These are phyloP conservation scores for Chrysoperla carnea DNA, from an alignment of 1,140 invertebrate genomes.

Conservation along the genomic window DNA sequence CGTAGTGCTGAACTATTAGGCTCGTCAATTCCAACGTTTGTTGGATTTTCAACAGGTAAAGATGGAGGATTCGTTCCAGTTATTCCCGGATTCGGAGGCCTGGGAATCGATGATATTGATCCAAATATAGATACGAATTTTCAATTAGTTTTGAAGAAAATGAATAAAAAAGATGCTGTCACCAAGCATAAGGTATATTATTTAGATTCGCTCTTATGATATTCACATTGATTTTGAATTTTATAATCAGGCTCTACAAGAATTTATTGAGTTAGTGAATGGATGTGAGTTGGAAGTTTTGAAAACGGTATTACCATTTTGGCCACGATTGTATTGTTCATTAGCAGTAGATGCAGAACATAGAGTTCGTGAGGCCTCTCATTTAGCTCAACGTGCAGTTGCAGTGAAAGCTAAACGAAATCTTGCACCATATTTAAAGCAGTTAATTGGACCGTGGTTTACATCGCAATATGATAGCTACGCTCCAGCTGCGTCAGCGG, in stretches of 20 bases:
- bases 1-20: constrained; percentile 57
- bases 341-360: constrained; percentile 59
- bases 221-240: constrained; percentile 3
- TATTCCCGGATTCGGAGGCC: constrained; percentile 28
- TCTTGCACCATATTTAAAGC: constrained; percentile 60
- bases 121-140: constrained; percentile 37
- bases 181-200: constrained; percentile 62
- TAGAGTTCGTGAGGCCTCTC: constrained; percentile 56
- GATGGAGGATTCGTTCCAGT: constrained; percentile 39
- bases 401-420: constrained; percentile 46
- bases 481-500: constrained; percentile 56
- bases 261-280: constrained; percentile 49
- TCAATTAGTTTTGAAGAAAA: constrained; percentile 49
- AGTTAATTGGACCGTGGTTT: constrained; percentile 56
- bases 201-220: not conserved
- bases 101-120: constrained; percentile 32
- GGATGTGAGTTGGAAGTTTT: constrained; percentile 36
- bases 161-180: constrained; percentile 69
- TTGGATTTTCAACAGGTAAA: constrained; percentile 43
- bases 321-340: constrained; percentile 57
- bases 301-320: constrained; percentile 51
- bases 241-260: constrained; percentile 48
- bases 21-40: constrained; percentile 36
- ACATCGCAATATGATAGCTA: constrained; percentile 66
- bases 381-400: constrained; percentile 46